A percentile compares a stretch with the other conserved stretches of the same genome.
Evolutionary conservation across 2,113 vertebrate genomes (phyloP).

Genomic region (Gorsachius goisagi): DNA sequence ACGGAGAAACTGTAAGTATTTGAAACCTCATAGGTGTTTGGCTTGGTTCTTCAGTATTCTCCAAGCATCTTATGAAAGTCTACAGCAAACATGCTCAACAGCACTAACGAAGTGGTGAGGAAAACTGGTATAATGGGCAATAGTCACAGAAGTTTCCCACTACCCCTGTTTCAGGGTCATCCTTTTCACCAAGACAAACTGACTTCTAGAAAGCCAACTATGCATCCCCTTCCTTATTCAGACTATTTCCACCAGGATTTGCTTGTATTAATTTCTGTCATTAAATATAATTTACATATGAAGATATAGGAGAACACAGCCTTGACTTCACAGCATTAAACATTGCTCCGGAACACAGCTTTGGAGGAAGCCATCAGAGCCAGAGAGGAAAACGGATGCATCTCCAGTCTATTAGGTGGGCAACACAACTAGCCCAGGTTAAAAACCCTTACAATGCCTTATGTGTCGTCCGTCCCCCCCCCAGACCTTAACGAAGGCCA

Average conservation of each 20-base stretch:
- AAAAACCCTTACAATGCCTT: background rate
- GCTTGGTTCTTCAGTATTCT: background rate
- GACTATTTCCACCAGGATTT: background rate
- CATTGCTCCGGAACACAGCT: background rate
- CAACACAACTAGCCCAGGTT: background rate
- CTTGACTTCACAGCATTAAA: background rate
- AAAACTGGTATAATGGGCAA: background rate
- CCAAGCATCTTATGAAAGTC: background rate
- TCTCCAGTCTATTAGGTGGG: too few species aligned
- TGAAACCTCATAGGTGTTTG: background rate
- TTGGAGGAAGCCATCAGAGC: background rate
- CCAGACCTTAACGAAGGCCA: background rate
- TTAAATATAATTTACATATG: background rate
- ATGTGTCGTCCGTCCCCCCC: background rate
- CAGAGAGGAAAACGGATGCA: rapidly evolving
- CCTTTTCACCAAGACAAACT: background rate
- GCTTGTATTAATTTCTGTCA: background rate
- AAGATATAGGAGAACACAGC: background rate
- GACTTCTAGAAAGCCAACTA: background rate
- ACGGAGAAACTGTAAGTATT: rapidly evolving
- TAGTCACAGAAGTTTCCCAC: background rate
- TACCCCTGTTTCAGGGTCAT: too few species aligned
- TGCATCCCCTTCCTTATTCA: background rate
- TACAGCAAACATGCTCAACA: background rate
- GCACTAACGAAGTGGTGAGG: background rate